Percentiles rank a stretch among this genome's conserved stretches.
Evolutionary conservation across 1,140 invertebrate genomes (phyloP).

Genomic region (Aphelinus certus): DNA sequence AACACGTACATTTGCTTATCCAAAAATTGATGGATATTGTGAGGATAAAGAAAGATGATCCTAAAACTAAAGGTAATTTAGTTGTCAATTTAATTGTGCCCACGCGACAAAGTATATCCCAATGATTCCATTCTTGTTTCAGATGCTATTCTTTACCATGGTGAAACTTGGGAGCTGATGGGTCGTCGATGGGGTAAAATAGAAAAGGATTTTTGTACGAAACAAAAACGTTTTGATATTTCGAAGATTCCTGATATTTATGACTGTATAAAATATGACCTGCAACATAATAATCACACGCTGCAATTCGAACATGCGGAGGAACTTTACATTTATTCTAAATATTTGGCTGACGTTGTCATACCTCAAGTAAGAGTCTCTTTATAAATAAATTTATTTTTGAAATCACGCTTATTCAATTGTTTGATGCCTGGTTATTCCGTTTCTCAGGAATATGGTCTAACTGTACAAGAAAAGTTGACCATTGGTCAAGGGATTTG

Average conservation of each 20-base stretch:
- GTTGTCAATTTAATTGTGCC: background rate
- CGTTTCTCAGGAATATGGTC: conserved; percentile 90
- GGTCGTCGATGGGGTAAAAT: conserved; percentile 98
- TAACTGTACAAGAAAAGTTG: conserved; percentile 94
- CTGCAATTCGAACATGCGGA: conserved; percentile 94
- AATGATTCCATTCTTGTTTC: conserved; percentile 46
- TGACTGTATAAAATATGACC: conserved; percentile 99
- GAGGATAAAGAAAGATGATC: conserved; percentile 84
- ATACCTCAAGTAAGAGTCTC: conserved; percentile 86
- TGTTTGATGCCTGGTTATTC: conserved; percentile 69
- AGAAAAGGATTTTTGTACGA: conserved; percentile 97
- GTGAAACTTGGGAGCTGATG: conserved; percentile 99
- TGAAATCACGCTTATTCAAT: background rate
- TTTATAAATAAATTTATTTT: conserved; percentile 34
- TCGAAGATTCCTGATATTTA: conserved; percentile 99
- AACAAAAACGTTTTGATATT: conserved; percentile 94
- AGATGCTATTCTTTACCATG: conserved; percentile 94
- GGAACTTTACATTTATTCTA: conserved; percentile 94
- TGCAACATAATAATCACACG: conserved; percentile 97
- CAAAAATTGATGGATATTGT: conserved; percentile 88
- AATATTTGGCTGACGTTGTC: conserved; percentile 96
- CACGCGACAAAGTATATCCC: no score
- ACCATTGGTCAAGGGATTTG: conserved; percentile 98
- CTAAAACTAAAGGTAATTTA: conserved; percentile 80
- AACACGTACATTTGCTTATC: conserved; percentile 87